Evolutionary conservation across 2,797 vertebrate genomes (phyloP).

Genomic region (Oreonectes daqikongensis): DNA sequence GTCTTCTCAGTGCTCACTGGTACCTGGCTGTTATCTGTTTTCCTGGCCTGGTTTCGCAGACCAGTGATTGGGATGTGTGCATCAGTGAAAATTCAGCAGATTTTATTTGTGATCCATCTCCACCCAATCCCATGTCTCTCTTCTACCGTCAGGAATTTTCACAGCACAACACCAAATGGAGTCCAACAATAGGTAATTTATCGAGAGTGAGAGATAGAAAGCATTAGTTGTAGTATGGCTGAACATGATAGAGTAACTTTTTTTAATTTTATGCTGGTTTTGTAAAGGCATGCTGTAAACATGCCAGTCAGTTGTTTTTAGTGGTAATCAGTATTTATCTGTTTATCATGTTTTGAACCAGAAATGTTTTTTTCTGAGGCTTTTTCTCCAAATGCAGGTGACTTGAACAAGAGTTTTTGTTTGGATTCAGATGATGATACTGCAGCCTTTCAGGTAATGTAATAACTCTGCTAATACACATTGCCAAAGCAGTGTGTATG

Average conservation of each 20-base stretch:
- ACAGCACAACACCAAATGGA: conserved; percentile 29
- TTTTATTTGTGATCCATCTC: conserved; percentile 62
- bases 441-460: conserved; percentile 36
- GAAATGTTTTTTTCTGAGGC: background rate
- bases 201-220: background rate
- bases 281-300: background rate
- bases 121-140: conserved; percentile 64
- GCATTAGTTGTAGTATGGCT: background rate
- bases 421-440: conserved; percentile 41
- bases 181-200: conserved; percentile 37
- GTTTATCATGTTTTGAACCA: background rate
- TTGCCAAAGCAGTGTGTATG: background rate
- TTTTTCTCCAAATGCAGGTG: background rate
- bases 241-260: background rate
- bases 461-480: background rate
- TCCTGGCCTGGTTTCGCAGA: conserved; percentile 80
- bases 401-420: conserved; percentile 16
- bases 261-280: background rate
- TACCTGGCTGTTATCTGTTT: conserved; percentile 90
- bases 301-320: background rate
- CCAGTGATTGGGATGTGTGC: conserved; percentile 72
- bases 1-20: conserved; percentile 80
- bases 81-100: background rate
- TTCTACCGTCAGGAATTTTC: conserved; percentile 53
- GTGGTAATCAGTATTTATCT: too few species aligned